Conservation (phyloP, 2,888 invertebrate species). For the Cabera pusaria region DNA sequence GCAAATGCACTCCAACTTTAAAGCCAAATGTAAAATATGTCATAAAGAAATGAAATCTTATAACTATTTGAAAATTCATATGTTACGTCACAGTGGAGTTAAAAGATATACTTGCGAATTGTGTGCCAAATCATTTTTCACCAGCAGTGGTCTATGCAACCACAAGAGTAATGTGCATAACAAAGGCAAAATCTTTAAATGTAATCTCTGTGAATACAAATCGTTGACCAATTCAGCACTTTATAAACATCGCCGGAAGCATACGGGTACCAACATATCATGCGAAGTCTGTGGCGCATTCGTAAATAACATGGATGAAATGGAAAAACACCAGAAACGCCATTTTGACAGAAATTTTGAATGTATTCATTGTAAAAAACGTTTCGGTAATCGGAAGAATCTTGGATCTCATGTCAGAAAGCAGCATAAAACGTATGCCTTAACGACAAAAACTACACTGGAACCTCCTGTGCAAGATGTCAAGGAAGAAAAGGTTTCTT, state of each 20-base stretch:
- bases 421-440: conserved; percentile 18
- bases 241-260: conserved; percentile 50
- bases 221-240: conserved; percentile 36
- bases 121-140: conserved; percentile 61
- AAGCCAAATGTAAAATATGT: conserved; percentile 49
- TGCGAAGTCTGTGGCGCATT: conserved; percentile 63
- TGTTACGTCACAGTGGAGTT: conserved; percentile 55
- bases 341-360: conserved; percentile 55
- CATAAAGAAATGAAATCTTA: conserved; percentile 47
- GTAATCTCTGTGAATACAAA: conserved; percentile 57
- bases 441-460: too few relatives aligned
- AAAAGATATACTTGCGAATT: conserved; percentile 60
- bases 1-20: conserved; percentile 38
- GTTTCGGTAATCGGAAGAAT: conserved; percentile 44
- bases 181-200: conserved; percentile 43
- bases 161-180: conserved; percentile 53
- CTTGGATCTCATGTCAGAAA: conserved; percentile 30
- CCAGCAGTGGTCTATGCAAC: conserved; percentile 55
- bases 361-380: conserved; percentile 55
- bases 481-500: too few relatives aligned
- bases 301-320: conserved; percentile 45
- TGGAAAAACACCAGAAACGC: conserved; percentile 49
- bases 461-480: too few relatives aligned
- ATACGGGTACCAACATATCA: conserved; percentile 47
- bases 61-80: conserved; percentile 42